These are phyloP conservation scores for Ophion obscuratus DNA, from an alignment of 2,888 invertebrate species.

Conservation along the genomic window DNA sequence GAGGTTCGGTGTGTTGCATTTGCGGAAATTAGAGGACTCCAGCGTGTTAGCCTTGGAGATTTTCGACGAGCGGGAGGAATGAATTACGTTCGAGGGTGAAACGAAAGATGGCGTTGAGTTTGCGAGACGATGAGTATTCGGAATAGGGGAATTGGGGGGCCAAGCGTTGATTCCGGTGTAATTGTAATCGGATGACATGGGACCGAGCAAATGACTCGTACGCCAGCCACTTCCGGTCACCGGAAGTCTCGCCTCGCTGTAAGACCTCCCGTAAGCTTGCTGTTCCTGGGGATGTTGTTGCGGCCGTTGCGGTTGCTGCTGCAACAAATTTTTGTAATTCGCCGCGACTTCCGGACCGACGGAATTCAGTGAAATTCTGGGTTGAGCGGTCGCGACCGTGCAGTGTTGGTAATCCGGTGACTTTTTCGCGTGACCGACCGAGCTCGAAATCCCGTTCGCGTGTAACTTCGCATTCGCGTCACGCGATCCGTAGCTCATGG, in stretches of 20 bases:
- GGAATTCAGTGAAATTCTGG: slow-evolving; percentile 32
- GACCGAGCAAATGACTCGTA: slow-evolving; percentile 36
- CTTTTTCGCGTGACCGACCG: slow-evolving; percentile 36
- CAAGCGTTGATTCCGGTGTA: slow-evolving; percentile 55
- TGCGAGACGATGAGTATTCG: slow-evolving; percentile 42
- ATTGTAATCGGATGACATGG: slow-evolving; percentile 54
- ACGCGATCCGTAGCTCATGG: slow-evolving; percentile 24
- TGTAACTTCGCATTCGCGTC: slow-evolving; percentile 22
- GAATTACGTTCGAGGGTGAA: slow-evolving; percentile 12
- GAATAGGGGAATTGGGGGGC: slow-evolving; percentile 51
- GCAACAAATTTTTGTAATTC: slow-evolving; percentile 43
- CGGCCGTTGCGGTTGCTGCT: slow-evolving; percentile 44
- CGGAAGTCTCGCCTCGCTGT: slow-evolving; percentile 46
- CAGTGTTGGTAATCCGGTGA: slow-evolving; percentile 9
- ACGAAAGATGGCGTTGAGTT: slow-evolving; percentile 50
- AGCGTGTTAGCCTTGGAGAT: slow-evolving; percentile 32
- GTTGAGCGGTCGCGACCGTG: background rate
- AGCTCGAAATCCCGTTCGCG: slow-evolving; percentile 8
- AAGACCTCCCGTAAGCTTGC: slow-evolving; percentile 20
- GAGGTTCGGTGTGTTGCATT: slow-evolving; percentile 75
- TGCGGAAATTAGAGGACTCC: slow-evolving; percentile 54
- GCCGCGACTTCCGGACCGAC: slow-evolving; percentile 1
- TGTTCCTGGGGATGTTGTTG: slow-evolving; percentile 20
- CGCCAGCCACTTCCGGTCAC: slow-evolving; percentile 45
- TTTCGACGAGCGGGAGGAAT: background rate